Conservation (phyloP, 1,140 invertebrate species). For the Andricus grossulariae region DNA sequence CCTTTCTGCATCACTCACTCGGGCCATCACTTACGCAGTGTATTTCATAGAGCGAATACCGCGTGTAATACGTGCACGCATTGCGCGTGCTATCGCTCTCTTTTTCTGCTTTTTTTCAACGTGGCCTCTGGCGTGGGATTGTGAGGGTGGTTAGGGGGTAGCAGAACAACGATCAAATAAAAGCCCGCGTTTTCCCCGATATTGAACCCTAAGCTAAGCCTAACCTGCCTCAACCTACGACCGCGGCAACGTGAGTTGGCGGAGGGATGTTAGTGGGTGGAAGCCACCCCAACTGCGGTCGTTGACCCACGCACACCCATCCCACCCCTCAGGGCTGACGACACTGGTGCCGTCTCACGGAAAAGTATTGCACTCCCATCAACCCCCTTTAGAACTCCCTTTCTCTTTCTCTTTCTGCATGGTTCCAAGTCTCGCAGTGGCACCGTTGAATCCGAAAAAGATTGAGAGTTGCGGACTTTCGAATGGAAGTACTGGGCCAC, state of each 20-base stretch:
- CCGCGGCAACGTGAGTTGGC: constrained; percentile 60
- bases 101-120: neutral
- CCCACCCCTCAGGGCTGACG: constrained; percentile 71
- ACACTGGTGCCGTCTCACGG: constrained; percentile 73
- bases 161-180: constrained; percentile 68
- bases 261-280: constrained; percentile 52
- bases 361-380: constrained; percentile 68
- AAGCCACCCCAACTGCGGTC: constrained; percentile 65
- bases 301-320: constrained; percentile 71
- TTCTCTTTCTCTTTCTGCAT: constrained; percentile 39
- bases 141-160: constrained; percentile 47
- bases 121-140: constrained; percentile 37
- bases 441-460: neutral
- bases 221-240: constrained; percentile 68
- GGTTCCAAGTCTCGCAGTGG: constrained; percentile 34
- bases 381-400: constrained; percentile 50
- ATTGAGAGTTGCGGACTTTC: too few relatives aligned
- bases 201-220: constrained; percentile 73
- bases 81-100: constrained; percentile 35
- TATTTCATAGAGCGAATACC: constrained; percentile 55
- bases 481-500: too few relatives aligned
- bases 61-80: constrained; percentile 39
- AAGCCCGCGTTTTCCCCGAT: constrained; percentile 70
- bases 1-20: constrained; percentile 33
- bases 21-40: constrained; percentile 36